Evolutionary conservation across 1,140 invertebrate species (phyloP), one percentile per base, ranked within the genome.

Genomic region (Stegodyphus dumicola): DNA sequence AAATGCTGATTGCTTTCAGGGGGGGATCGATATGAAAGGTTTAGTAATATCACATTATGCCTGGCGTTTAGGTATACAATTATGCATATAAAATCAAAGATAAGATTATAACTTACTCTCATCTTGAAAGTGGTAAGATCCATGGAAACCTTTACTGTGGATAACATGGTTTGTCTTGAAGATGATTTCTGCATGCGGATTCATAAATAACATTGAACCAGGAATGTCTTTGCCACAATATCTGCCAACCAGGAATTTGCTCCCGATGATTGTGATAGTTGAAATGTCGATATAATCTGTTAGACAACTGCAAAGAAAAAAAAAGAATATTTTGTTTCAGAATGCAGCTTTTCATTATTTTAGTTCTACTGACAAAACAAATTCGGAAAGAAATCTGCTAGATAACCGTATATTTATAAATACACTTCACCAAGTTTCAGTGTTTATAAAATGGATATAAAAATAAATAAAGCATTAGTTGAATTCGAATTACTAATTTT

Each of bases 111-210:
- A 87, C 86, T 87, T 88, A 90, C 90, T 89, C 89, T 91, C 90
- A 69, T 91, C 89, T 65, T 89, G 85, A 76, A 91, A 91, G 71
- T 89, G 88, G 86, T 90, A 91, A 7, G 87, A 87, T 13, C 88
- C 90, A 15, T 88, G 86, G 81, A 91, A 91, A 18, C 90, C 90
- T 49, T 71, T 69, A 73, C 86, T 78, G 70, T 90, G 90, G 15
- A 88, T 87, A 17, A 89, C 90, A 60, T 89, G 89, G 83, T 91
- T 90, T 9, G 90, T 89, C 67, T 88, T 88, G 84, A 91, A 91
- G 33, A 89, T 88, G 10, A 91, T 87, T 87, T 91, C 90, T 6
- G 89, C 88, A 15, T 83, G 88, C 9, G 90, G 90, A 79, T 90
- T 89, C 86, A 91, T 89, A 18, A 90, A 87, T 0, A 90, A 84